Percentiles rank a stretch among this genome's conserved stretches.
These are phyloP conservation scores for Ceratina calcarata DNA, from an alignment of 1,140 invertebrate species.

Conservation along the genomic window DNA sequence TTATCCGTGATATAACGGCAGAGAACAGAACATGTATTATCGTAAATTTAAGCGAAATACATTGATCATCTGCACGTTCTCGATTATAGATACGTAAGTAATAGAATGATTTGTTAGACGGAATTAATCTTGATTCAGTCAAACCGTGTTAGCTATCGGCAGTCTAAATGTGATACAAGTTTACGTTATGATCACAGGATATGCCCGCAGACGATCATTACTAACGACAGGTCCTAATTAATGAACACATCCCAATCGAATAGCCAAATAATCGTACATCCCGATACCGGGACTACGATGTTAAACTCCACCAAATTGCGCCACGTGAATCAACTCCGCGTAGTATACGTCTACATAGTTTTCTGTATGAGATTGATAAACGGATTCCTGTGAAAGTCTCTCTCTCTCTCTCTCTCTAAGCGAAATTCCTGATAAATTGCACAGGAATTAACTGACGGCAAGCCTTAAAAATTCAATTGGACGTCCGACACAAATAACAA, in stretches of 20 bases:
- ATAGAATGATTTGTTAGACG: neutral
- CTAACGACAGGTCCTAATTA: slow-evolving; percentile 46
- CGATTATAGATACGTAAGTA: no score
- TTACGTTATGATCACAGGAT: neutral
- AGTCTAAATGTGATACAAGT: slow-evolving; percentile 33
- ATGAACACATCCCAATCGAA: slow-evolving; percentile 30
- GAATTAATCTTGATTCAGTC: slow-evolving; percentile 26
- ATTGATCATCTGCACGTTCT: no score
- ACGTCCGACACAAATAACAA: neutral
- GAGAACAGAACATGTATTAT: no score
- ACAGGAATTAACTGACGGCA: neutral
- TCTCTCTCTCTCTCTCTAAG: no score
- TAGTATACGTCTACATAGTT: no score
- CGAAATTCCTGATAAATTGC: neutral
- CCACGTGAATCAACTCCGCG: neutral
- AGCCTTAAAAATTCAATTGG: neutral
- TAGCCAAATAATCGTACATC: slow-evolving; percentile 17
- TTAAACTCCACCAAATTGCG: neutral
- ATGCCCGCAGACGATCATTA: slow-evolving; percentile 43
- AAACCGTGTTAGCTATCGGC: slow-evolving; percentile 10
- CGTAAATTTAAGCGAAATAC: no score
- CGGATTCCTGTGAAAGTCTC: no score
- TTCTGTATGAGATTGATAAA: no score
- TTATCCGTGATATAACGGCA: no score
- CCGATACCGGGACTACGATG: neutral